phyloP scores from a whole-genome alignment of 2,113 vertebrate genomes.

The Vicugna pacos region DNA sequence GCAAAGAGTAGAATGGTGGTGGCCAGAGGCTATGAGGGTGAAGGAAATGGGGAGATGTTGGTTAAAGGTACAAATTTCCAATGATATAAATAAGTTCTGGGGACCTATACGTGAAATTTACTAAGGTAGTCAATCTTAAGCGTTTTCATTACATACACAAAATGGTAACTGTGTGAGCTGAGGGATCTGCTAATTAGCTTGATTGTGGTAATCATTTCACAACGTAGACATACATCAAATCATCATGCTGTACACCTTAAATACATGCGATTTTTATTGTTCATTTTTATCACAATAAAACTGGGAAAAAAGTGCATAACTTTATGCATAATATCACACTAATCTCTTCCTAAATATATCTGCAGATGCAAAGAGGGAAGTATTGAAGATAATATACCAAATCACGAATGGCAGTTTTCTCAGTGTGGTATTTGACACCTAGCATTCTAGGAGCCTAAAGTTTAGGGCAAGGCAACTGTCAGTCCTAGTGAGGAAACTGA shows the following conservation, averaged over 20 bases:
- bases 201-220: background rate
- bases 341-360: background rate
- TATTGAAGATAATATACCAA: background rate
- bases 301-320: background rate
- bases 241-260: background rate
- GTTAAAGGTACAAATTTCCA: background rate
- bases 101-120: background rate
- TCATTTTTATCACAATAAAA: background rate
- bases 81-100: background rate
- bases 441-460: background rate
- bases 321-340: background rate
- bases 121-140: background rate
- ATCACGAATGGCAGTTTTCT: background rate
- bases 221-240: background rate
- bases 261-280: background rate
- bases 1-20: background rate
- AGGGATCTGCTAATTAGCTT: background rate
- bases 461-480: background rate
- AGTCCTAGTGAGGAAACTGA: background rate
- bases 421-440: background rate
- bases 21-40: background rate
- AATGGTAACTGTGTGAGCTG: background rate
- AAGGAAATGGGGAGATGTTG: background rate
- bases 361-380: background rate
- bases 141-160: background rate